phyloP scores from a whole-genome alignment of 2,113 vertebrate species.

The Chlorodrepanis virens region DNA sequence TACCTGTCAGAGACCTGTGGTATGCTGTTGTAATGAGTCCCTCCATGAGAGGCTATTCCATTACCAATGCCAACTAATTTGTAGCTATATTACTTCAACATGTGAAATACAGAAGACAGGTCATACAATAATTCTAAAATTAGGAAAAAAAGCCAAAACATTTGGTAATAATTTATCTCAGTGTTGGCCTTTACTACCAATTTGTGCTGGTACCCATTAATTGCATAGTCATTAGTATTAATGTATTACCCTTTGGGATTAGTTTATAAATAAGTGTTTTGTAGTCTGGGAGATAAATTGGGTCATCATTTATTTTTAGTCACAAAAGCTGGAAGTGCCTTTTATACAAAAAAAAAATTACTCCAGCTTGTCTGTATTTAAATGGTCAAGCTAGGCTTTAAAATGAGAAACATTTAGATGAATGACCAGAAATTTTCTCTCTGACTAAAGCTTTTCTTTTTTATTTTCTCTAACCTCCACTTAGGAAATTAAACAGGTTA shows the following conservation, averaged over 20 bases:
- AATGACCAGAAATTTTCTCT: not conserved
- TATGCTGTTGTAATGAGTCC: not conserved
- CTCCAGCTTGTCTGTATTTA: not conserved
- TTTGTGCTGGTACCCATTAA: not conserved
- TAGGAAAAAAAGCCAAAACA: not conserved
- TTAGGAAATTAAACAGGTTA: constrained; percentile 1
- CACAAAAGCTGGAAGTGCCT: not conserved
- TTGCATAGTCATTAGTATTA: not conserved
- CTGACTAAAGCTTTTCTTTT: not conserved
- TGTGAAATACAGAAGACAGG: not conserved
- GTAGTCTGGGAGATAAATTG: not conserved
- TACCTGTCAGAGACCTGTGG: not conserved
- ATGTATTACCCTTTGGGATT: not conserved
- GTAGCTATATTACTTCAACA: not conserved
- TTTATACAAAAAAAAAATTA: not conserved
- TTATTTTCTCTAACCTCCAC: not conserved
- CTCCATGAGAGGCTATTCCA: not conserved
- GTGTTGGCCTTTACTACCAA: not conserved
- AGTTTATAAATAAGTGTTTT: not conserved
- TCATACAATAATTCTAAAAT: not conserved
- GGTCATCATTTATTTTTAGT: constrained; percentile 15
- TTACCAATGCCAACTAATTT: not conserved
- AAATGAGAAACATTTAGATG: constrained; percentile 3
- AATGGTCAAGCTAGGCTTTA: not conserved
- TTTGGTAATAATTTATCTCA: not conserved